Percentiles rank a stretch among this genome's conserved stretches.
Conservation (phyloP, 2,888 invertebrate species). For the Drosophila nigricruria region DNA sequence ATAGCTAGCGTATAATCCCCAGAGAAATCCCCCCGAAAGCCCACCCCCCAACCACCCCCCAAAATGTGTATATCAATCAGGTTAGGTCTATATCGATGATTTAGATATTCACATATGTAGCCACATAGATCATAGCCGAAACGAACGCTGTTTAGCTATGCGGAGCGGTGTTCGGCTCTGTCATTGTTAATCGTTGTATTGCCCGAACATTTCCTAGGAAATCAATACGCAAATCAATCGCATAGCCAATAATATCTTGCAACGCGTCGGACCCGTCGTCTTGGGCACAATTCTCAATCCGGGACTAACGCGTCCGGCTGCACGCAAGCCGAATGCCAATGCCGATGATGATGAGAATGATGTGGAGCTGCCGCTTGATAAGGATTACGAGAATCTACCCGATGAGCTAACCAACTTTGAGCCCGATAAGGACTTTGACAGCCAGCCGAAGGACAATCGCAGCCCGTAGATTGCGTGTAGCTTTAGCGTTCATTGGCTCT, state of each 20-base stretch:
- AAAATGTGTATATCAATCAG: slow-evolving; percentile 3
- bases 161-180: slow-evolving; percentile 41
- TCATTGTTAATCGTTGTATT: slow-evolving; percentile 65
- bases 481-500: slow-evolving; percentile 21
- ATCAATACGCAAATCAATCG: slow-evolving; percentile 82
- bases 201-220: slow-evolving; percentile 75
- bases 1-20: neutral
- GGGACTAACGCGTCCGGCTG: slow-evolving; percentile 36
- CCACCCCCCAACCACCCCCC: neutral
- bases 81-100: slow-evolving; percentile 5
- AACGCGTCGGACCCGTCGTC: slow-evolving; percentile 75
- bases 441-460: slow-evolving; percentile 29
- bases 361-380: slow-evolving; percentile 24
- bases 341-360: neutral
- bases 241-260: slow-evolving; percentile 76
- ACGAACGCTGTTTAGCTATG: slow-evolving; percentile 27
- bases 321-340: slow-evolving; percentile 14
- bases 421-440: slow-evolving; percentile 73
- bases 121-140: slow-evolving; percentile 1
- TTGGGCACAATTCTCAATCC: slow-evolving; percentile 81
- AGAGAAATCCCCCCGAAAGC: neutral
- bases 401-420: slow-evolving; percentile 69
- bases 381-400: slow-evolving; percentile 62
- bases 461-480: slow-evolving; percentile 11
- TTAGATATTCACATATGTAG: slow-evolving; percentile 38